A percentile compares a stretch with the other conserved stretches of the same genome.
These are phyloP conservation scores for Chelon labrosus DNA, from an alignment of 2,797 vertebrate genomes.

Conservation along the genomic window DNA sequence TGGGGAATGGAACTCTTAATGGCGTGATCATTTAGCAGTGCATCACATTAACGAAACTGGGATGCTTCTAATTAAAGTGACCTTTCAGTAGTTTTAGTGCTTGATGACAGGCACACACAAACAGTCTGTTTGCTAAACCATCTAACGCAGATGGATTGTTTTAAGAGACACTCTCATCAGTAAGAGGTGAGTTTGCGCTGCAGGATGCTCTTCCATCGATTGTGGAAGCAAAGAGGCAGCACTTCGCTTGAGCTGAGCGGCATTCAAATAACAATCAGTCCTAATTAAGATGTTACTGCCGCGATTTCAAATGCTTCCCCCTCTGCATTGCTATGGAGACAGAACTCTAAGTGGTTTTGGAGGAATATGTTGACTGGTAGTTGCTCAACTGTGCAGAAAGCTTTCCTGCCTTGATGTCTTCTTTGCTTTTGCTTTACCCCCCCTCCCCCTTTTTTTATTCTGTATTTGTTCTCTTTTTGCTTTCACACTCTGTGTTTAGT, in stretches of 20 bases:
- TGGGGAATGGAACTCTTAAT: constrained; percentile 13
- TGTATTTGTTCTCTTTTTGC: constrained; percentile 13
- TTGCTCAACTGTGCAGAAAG: constrained; percentile 39
- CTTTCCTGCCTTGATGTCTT: constrained; percentile 55
- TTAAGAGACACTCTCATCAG: constrained; percentile 35
- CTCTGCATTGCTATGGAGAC: constrained; percentile 68
- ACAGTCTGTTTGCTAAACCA: constrained; percentile 15
- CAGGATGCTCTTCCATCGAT: constrained; percentile 49
- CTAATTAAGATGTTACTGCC: constrained; percentile 63
- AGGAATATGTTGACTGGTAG: constrained; percentile 47
- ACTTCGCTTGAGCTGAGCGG: constrained; percentile 34
- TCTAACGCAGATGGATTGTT: constrained; percentile 32
- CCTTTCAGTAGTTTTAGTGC: constrained; percentile 1
- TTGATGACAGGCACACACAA: constrained; percentile 4
- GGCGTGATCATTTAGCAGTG: not conserved
- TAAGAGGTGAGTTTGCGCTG: constrained; percentile 27
- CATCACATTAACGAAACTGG: constrained; percentile 25
- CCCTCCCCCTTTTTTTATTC: constrained; percentile 14
- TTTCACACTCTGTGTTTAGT: constrained; percentile 44
- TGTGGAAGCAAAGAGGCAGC: constrained; percentile 40
- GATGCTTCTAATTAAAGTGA: constrained; percentile 34
- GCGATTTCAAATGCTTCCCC: constrained; percentile 27
- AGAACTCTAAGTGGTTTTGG: constrained; percentile 31
- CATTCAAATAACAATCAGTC: constrained; percentile 50
- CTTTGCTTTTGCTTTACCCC: constrained; percentile 31